phyloP scores from a whole-genome alignment of 2,797 vertebrate genomes.

The Ataeniobius toweri region DNA sequence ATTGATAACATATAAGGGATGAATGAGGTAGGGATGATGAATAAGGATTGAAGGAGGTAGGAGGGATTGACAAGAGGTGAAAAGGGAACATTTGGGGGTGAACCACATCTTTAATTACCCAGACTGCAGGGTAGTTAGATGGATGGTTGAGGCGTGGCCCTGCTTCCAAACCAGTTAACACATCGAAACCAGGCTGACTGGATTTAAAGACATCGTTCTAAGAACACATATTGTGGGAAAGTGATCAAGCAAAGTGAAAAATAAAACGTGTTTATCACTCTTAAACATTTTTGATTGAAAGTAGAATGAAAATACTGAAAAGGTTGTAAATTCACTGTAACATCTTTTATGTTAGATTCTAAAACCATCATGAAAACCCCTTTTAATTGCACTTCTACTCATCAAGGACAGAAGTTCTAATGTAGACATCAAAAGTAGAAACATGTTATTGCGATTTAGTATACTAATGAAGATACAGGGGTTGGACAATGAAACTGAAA shows the following conservation, averaged over 20 bases:
- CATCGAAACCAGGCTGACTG: neutral
- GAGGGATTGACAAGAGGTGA: no score
- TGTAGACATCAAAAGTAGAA: neutral
- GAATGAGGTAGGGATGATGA: neutral
- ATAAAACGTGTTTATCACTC: neutral
- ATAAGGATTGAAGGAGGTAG: neutral
- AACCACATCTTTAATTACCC: slow-evolving; percentile 8
- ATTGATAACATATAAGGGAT: neutral
- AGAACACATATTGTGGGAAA: neutral
- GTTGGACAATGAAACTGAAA: no score
- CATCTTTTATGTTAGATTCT: slow-evolving; percentile 3
- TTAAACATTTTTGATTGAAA: slow-evolving; percentile 2
- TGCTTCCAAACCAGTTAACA: neutral
- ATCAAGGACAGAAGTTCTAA: neutral
- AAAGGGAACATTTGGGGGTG: neutral
- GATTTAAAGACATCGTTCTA: neutral
- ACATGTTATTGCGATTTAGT: neutral
- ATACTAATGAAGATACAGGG: neutral
- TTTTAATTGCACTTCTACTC: slow-evolving; percentile 7
- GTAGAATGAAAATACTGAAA: neutral
- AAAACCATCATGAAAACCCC: neutral
- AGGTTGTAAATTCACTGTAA: neutral
- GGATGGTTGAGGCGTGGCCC: neutral
- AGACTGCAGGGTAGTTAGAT: neutral
- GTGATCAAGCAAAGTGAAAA: neutral